Evolutionary conservation across 2,797 vertebrate genomes (phyloP).

Genomic region (Aphelocoma californica): DNA sequence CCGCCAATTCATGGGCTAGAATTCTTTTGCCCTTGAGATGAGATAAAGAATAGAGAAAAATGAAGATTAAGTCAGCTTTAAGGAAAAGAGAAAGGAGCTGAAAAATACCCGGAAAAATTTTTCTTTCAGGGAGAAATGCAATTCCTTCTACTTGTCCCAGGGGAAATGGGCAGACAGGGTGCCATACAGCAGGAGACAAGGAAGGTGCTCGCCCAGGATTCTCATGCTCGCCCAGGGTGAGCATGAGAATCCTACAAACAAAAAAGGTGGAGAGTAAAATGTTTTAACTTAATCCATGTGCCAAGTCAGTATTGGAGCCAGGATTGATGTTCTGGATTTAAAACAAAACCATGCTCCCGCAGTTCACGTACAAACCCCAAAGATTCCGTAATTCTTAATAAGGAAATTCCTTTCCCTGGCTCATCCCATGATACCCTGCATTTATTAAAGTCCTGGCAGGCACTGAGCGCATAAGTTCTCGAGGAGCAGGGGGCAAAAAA

Average conservation of each 20-base stretch:
- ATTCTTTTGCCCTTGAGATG: background rate
- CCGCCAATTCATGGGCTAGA: background rate
- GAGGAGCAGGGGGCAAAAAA: background rate
- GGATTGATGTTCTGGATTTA: background rate
- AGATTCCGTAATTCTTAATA: background rate
- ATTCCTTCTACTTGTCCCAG: background rate
- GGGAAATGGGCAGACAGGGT: background rate
- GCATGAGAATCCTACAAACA: background rate
- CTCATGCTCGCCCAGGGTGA: background rate
- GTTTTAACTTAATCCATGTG: background rate
- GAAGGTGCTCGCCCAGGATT: background rate
- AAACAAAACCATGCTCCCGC: background rate
- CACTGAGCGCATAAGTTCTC: background rate
- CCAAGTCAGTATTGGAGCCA: background rate
- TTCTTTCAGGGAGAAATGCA: background rate
- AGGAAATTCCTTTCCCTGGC: background rate
- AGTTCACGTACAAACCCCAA: background rate
- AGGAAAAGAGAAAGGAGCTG: background rate
- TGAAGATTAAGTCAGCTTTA: background rate
- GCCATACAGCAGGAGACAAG: background rate
- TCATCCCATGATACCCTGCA: background rate
- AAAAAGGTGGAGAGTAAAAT: background rate
- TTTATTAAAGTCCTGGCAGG: background rate
- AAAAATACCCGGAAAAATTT: background rate
- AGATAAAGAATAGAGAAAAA: background rate